Evolutionary conservation across 2,797 vertebrate species (phyloP), one percentile per base, ranked within the genome.

Genomic region (Labeo calbasu): DNA sequence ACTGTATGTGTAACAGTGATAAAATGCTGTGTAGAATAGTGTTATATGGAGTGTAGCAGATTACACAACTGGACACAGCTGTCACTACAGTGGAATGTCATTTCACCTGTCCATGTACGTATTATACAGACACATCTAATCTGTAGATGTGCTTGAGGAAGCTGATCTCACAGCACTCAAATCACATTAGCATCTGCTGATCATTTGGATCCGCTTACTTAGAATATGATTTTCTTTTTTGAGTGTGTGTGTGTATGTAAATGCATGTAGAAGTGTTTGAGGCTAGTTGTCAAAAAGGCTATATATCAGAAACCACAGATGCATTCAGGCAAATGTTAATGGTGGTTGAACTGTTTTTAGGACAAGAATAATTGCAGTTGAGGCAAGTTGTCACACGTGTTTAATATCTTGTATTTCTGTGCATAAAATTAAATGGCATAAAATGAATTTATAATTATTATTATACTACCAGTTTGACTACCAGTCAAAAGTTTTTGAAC

Each of bases 111-210:
- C 36, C 28, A 14, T 43, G 13, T 17, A 43, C 50, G 17, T 75
- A 68, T 51, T 68, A 23, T 40, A 69, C 15, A 69, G 5, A 68
- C 13, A 17, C 46, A 25, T 55, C 63, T 69, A 57, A 48, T 79
- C 61, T 79, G n/a, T 21, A 79, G 63, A 69, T 40, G 46, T 65
- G 77, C n/a, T 68, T 53, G 48, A 53, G 25, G 32, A 77, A 11
- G 43, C 43, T 36, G 46, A 66, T 79, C 61, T 63, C 46, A 36
- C 40, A 73, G 25, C 11, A 19, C 5, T 43, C 3, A 46, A 25
- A 61, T 61, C 36, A 25, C 2, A 77, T 61, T n/a, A 17, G 55
- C 75, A 77, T 77, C 55, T 53, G 71, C 48, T 73, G 71, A 73
- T 73, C 48, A 53, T 51, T 73, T 32, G 25, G 25, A 32, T 73